Base-by-base conservation (phyloP, 2,888 invertebrate genomes). In the Pycnomerus fuliginosus region DNA sequence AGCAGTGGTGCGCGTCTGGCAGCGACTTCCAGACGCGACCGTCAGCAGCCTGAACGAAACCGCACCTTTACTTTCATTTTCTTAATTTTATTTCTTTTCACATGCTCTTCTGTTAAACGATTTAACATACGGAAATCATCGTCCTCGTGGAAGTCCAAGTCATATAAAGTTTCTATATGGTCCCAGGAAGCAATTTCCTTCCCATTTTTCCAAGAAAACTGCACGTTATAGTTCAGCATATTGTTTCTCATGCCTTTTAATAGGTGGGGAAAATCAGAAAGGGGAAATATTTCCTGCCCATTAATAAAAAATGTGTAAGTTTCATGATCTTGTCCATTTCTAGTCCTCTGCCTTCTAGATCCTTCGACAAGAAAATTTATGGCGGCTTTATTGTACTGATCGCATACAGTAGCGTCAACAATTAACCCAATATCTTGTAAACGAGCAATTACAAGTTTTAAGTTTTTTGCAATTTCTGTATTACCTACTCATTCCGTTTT, bases 31-130 rank as follows among this genome's bases (percentile, higher is more conserved):
- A n/a, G n/a, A n/a, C n/a, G n/a, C n/a, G n/a, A n/a, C n/a, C n/a
- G n/a, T n/a, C n/a, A n/a, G n/a, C n/a, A n/a, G n/a, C n/a, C n/a
- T n/a, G n/a, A n/a, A n/a, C n/a, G n/a, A n/a, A n/a, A n/a, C n/a
- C n/a, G n/a, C n/a, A n/a, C n/a, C n/a, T 25, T 25, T 3, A 25
- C 25, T 10, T 25, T 25, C 25, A 25, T 25, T 10, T 25, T 25
- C 11, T 25, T 25, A 10, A 25, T 25, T 4, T 10, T 8, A 10
- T 25, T 3, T 25, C 5, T 3, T 13, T n/a, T 13, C 10, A 42
- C 42, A 43, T 42, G 42, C 4, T 17, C 16, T 28, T 42, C 38
- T 16, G 42, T 42, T 8, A 42, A 16, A 2, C 28, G n/a, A 16
- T 10, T 16, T 3, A 43, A 12, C 39, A 42, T 43, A 10, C 14